Evolutionary conservation across 2,888 invertebrate genomes (phyloP).

Genomic region (Patella depressa): DNA sequence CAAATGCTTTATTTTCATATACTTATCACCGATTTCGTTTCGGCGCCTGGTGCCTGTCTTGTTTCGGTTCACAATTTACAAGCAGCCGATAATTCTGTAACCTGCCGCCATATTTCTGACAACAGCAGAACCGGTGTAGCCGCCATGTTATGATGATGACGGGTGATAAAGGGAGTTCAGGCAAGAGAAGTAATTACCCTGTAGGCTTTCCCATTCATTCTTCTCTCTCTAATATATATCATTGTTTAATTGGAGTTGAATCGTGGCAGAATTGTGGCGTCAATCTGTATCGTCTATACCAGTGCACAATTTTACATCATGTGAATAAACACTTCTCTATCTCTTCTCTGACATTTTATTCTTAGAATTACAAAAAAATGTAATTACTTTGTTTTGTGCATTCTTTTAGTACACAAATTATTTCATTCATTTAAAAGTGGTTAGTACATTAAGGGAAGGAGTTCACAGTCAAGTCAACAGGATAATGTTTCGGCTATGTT

Average conservation of each 20-base stretch:
- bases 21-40: background rate
- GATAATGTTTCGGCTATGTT: too few relatives aligned
- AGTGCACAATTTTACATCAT: background rate
- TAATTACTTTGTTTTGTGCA: too few relatives aligned
- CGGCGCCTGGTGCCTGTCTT: background rate
- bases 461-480: too few relatives aligned
- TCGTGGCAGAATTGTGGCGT: background rate
- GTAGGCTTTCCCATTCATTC: background rate
- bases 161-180: background rate
- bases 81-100: too few relatives aligned
- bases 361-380: too few relatives aligned
- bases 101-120: background rate
- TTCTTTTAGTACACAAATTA: too few relatives aligned
- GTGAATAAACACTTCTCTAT: too few relatives aligned
- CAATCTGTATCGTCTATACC: background rate
- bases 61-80: background rate
- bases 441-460: too few relatives aligned
- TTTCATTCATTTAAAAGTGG: too few relatives aligned
- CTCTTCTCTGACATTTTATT: too few relatives aligned
- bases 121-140: background rate
- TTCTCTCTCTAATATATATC: background rate
- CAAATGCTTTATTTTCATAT: background rate
- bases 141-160: background rate
- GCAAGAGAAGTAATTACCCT: conserved; percentile 4
- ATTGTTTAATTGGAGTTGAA: conserved; percentile 6